Percentiles rank a stretch among this genome's conserved stretches.
phyloP scores from a whole-genome alignment of 2,888 invertebrate species.

The Macrosoma leucophasiata region DNA sequence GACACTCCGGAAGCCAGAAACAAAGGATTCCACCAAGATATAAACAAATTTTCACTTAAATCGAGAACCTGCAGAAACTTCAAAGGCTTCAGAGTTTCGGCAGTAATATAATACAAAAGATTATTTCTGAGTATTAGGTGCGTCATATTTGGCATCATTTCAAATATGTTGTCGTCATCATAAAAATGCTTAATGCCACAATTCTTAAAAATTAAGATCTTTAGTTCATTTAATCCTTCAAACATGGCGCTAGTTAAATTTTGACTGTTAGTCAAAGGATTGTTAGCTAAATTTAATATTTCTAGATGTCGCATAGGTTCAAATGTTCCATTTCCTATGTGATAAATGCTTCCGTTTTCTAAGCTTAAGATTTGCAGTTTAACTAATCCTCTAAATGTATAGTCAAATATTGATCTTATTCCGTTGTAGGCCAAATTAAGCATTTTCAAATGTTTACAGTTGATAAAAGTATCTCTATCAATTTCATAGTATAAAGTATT shows the following conservation, averaged over 20 bases:
- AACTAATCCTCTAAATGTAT: conserved; percentile 61
- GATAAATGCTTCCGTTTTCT: conserved; percentile 63
- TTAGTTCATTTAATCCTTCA: conserved; percentile 56
- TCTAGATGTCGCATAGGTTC: conserved; percentile 46
- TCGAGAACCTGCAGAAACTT: conserved; percentile 54
- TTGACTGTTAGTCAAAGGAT: conserved; percentile 52
- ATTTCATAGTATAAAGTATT: conserved; percentile 63
- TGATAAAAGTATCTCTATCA: conserved; percentile 52
- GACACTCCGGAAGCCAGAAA: conserved; percentile 53
- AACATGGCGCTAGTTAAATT: conserved; percentile 52
- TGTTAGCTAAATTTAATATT: conserved; percentile 67
- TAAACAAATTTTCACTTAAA: conserved; percentile 61
- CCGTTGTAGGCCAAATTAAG: conserved; percentile 69
- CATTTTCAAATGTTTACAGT: conserved; percentile 55
- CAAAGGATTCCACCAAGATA: conserved; percentile 64
- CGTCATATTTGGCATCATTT: conserved; percentile 57
- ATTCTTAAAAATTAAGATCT: conserved; percentile 57
- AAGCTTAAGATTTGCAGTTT: conserved; percentile 60
- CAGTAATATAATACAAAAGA: conserved; percentile 48
- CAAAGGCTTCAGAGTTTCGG: conserved; percentile 51
- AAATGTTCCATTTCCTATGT: conserved; percentile 60
- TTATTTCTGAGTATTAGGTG: conserved; percentile 65
- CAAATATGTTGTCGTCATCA: conserved; percentile 56
- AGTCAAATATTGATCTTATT: conserved; percentile 58
- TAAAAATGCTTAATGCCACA: conserved; percentile 58